These are phyloP conservation scores for Takifugu rubripes DNA, from an alignment of 2,797 vertebrate species.

Conservation along the genomic window DNA sequence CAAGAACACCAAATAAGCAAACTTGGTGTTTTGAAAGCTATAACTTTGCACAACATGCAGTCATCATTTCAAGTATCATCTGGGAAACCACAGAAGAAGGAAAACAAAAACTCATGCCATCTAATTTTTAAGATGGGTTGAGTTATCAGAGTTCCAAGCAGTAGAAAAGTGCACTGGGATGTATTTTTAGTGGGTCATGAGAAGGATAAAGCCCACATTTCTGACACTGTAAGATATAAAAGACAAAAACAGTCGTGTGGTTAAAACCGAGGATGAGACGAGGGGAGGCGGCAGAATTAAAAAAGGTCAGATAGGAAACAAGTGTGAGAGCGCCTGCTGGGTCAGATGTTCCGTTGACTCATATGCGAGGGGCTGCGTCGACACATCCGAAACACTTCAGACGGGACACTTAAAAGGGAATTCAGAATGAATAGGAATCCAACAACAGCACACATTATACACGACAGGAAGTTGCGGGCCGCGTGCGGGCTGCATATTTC, in stretches of 20 bases:
- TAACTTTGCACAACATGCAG: constrained; percentile 4
- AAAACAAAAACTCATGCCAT: constrained; percentile 16
- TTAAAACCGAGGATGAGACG: constrained; percentile 20
- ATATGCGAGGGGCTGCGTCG: constrained; percentile 21
- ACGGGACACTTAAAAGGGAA: constrained; percentile 5
- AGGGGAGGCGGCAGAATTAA: constrained; percentile 24
- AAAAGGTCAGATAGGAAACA: constrained; percentile 15
- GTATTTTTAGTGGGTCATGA: constrained; percentile 24
- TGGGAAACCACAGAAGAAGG: constrained; percentile 4
- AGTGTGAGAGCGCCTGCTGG: constrained; percentile 9
- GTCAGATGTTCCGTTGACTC: constrained; percentile 34
- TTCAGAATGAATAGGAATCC: constrained; percentile 12
- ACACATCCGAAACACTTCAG: constrained; percentile 16
- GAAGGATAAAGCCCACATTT: constrained; percentile 43
- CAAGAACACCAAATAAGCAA: constrained; percentile 19
- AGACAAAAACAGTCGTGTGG: constrained; percentile 21
- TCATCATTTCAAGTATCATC: constrained; percentile 1
- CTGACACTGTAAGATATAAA: constrained; percentile 39
- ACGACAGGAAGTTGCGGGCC: constrained; percentile 52
- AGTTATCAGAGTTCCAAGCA: constrained; percentile 14
- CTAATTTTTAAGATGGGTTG: constrained; percentile 38
- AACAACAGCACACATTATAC: constrained; percentile 16
- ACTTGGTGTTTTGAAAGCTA: constrained; percentile 2
- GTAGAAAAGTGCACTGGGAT: constrained; percentile 26
- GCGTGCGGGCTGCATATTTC: constrained; percentile 27